Base-by-base conservation (phyloP, 1,140 invertebrate species). In the Philopotamus ludificatus region DNA sequence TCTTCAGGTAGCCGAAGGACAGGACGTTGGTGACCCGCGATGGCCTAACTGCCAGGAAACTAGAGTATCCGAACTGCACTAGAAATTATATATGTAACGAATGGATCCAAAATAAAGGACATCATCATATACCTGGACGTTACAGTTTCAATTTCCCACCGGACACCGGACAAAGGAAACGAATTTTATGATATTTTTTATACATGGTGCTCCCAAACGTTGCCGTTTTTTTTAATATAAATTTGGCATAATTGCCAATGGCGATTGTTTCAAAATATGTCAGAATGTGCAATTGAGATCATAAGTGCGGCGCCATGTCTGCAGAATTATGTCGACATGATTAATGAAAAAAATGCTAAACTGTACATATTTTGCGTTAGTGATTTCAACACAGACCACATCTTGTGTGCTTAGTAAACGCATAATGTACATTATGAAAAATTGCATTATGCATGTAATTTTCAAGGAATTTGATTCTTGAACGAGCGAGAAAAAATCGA, bases 141-240 rank as follows among this genome's bases (percentile, higher is more conserved):
- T 47, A 47, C 44, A 47, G 4, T 47, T 47, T 47, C 4, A 15
- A 47, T 47, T 47, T 47, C 44, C 44, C 44, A 47, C 18, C 44
- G 44, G 18, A 4, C 44, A 47, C 8, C 44, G 44, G 44, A 15
- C 44, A 47, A 7, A 15, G 44, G 18, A 4, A 20, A 47, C n/a
- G n/a, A n/a, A n/a, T n/a, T n/a, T n/a, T n/a, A n/a, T n/a, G n/a
- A n/a, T n/a, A n/a, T n/a, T n/a, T n/a, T n/a, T n/a, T n/a, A n/a
- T n/a, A n/a, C n/a, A n/a, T n/a, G n/a, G n/a, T n/a, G n/a, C n/a
- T n/a, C n/a, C n/a, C n/a, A n/a, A n/a, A n/a, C 34, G n/a, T 39
- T 7, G 7, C 7, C n/a, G n/a, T 39, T n/a, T 39, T 39, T n/a
- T 8, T 8, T 8, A n/a, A 39, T 8, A 39, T 8, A n/a, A 39